Evolutionary conservation across 2,888 invertebrate genomes (phyloP), one percentile per base, ranked within the genome.

Genomic region (Resseliella maxima): DNA sequence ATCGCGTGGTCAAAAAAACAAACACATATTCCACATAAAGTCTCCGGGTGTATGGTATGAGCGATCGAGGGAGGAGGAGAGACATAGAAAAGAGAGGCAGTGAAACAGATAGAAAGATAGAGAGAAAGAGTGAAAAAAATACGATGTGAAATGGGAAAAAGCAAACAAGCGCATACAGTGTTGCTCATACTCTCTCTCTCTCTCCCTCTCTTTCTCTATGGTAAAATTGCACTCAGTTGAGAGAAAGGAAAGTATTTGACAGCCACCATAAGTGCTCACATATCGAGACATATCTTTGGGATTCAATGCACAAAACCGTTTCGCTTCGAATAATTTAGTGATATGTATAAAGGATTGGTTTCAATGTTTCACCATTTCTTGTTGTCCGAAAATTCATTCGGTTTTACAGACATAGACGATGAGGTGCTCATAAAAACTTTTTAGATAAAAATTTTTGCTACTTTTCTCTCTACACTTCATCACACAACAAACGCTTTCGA

Each of bases 191-290:
- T n/a, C n/a, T n/a, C n/a, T n/a, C n/a, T n/a, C n/a, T n/a, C n/a
- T n/a, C n/a, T n/a, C n/a, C n/a, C n/a, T n/a, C n/a, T 12, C 12
- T 41, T 41, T 41, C 6, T 8, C 6, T 12, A 41, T 41, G 6
- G 41, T 6, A 59, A 24, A 6, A 59, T 10, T 59, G 59, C 59
- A 59, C 24, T 24, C 59, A 59, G 24, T 24, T 59, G 59, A 59
- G 15, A 72, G 15, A 72, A 72, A 72, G 72, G 31, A 72, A 72
- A 72, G 72, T 31, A 31, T 72, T 72, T 72, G 72, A 72, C 72
- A 72, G 72, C 72, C 72, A 72, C 72, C 72, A 72, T 72, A 72
- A 72, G 72, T 72, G 72, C 72, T 72, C 31, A 15, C 72, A 50
- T 50, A 50, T 50, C 5, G 15, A 21, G n/a, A 21, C n/a, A 50